phyloP scores from a whole-genome alignment of 2,797 vertebrate genomes.

The Acipenser ruthenus region DNA sequence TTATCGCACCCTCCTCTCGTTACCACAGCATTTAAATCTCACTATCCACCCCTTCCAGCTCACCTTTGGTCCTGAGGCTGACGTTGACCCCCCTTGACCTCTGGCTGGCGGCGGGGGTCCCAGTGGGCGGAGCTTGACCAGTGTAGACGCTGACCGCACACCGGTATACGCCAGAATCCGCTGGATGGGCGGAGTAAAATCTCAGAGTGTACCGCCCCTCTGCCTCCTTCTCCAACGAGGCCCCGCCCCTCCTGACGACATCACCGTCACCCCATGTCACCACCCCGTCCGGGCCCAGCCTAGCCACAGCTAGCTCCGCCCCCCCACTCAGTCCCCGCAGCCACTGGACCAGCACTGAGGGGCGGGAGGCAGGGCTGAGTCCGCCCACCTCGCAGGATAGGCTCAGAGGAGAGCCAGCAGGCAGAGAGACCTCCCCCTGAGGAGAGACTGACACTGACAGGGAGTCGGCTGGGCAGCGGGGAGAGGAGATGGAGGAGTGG shows the following conservation, averaged over 20 bases:
- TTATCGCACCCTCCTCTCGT: too few relatives aligned
- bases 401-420: slow-evolving; percentile 50
- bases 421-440: slow-evolving; percentile 47
- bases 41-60: slow-evolving; percentile 5
- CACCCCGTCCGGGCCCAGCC: slow-evolving; percentile 54
- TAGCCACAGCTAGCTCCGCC: slow-evolving; percentile 61
- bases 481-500: neutral
- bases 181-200: slow-evolving; percentile 54
- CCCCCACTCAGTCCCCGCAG: slow-evolving; percentile 43
- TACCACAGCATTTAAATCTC: too few relatives aligned
- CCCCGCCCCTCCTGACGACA: slow-evolving; percentile 46
- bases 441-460: slow-evolving; percentile 45
- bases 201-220: slow-evolving; percentile 54
- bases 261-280: slow-evolving; percentile 67
- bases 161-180: slow-evolving; percentile 57
- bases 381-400: slow-evolving; percentile 58
- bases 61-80: slow-evolving; percentile 64
- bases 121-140: slow-evolving; percentile 41
- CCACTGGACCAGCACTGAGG: slow-evolving; percentile 61
- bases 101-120: slow-evolving; percentile 52
- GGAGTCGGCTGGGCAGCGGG: slow-evolving; percentile 42
- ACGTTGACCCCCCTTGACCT: slow-evolving; percentile 58
- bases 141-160: slow-evolving; percentile 62
- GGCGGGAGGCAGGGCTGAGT: slow-evolving; percentile 42
- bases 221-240: slow-evolving; percentile 59